phyloP scores from a whole-genome alignment of 2,797 vertebrate genomes.

The Sarcophilus harrisii region DNA sequence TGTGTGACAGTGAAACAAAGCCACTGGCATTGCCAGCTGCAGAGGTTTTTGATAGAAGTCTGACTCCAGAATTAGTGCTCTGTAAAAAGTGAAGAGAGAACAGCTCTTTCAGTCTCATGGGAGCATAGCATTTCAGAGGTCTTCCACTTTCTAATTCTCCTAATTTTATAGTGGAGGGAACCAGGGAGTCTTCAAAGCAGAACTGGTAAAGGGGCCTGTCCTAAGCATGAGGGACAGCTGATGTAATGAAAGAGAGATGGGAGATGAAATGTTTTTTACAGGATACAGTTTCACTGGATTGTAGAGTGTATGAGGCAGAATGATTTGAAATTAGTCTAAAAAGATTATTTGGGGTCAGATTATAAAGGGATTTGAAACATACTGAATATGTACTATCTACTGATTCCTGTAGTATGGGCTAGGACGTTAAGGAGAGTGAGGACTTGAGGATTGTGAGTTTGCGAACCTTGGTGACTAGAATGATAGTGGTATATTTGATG shows the following conservation, averaged over 20 bases:
- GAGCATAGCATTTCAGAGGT: neutral
- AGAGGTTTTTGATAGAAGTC: slow-evolving; percentile 7
- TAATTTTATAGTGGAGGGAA: neutral
- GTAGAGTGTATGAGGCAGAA: neutral
- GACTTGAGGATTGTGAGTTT: neutral
- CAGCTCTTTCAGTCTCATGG: neutral
- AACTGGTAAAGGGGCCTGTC: neutral
- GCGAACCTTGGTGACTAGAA: neutral
- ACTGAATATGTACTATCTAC: neutral
- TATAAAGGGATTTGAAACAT: neutral
- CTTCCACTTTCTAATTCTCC: neutral
- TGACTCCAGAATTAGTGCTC: slow-evolving; percentile 24
- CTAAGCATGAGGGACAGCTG: neutral
- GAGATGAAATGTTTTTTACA: neutral
- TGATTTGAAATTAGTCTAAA: neutral
- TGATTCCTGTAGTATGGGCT: neutral
- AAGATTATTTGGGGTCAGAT: neutral
- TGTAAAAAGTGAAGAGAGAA: slow-evolving; percentile 14
- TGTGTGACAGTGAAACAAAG: slow-evolving; percentile 47
- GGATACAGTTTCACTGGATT: neutral
- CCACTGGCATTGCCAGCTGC: neutral
- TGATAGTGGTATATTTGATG: neutral
- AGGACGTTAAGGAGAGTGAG: neutral
- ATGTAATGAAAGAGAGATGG: neutral
- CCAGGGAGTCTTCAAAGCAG: neutral